Evolutionary conservation across 2,888 invertebrate genomes (phyloP).

Genomic region (Gastrophysa polygoni): DNA sequence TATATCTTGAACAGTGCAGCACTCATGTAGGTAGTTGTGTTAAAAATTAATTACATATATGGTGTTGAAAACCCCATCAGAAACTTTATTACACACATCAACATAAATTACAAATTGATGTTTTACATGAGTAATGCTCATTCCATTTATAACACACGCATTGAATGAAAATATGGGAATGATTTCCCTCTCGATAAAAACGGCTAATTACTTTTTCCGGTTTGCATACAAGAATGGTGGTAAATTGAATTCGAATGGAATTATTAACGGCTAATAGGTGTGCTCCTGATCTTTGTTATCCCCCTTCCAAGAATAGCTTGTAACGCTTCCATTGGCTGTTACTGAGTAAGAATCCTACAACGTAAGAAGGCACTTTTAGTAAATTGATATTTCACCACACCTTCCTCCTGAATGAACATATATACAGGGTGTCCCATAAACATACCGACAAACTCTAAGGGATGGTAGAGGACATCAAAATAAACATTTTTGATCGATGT

Average conservation of each 20-base stretch:
- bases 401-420: too few relatives aligned
- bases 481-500: too few relatives aligned
- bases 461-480: too few relatives aligned
- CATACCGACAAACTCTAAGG: too few relatives aligned
- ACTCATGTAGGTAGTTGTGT: not conserved
- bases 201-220: slow-evolving; percentile 23
- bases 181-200: slow-evolving; percentile 18
- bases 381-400: too few relatives aligned
- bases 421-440: too few relatives aligned
- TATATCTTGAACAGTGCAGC: not conserved
- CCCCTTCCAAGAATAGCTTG: too few relatives aligned
- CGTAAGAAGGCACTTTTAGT: too few relatives aligned
- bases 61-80: slow-evolving; percentile 23
- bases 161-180: slow-evolving; percentile 22
- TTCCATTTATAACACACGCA: slow-evolving; percentile 10
- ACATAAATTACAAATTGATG: slow-evolving; percentile 29
- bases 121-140: slow-evolving; percentile 21
- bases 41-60: slow-evolving; percentile 16
- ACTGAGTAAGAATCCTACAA: too few relatives aligned
- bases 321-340: too few relatives aligned
- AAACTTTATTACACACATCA: slow-evolving; percentile 25
- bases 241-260: not conserved
- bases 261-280: not conserved
- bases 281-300: not conserved
- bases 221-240: slow-evolving; percentile 1